A percentile compares a stretch with the other conserved stretches of the same genome.
Evolutionary conservation across 1,140 invertebrate species (phyloP).

Genomic region (Pseudomyrmex flavicornis): DNA sequence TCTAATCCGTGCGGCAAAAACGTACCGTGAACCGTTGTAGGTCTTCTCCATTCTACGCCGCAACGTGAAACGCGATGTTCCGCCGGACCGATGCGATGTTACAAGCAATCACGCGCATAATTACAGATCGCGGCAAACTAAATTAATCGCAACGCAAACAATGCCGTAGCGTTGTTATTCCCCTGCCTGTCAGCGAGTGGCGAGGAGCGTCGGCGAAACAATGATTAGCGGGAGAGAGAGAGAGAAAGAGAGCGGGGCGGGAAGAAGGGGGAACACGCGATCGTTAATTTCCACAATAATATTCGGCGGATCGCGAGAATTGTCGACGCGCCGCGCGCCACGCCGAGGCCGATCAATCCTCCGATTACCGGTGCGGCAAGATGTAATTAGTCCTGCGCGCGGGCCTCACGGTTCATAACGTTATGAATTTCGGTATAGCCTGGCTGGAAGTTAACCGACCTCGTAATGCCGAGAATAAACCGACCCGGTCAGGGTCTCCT

Average conservation of each 20-base stretch:
- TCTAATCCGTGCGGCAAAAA: conserved; percentile 42
- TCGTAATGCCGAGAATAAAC: conserved; percentile 71
- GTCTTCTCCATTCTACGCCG: background rate
- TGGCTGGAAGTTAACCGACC: conserved; percentile 70
- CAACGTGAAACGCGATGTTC: conserved; percentile 42
- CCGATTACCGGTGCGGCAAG: conserved; percentile 55
- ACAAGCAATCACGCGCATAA: conserved; percentile 59
- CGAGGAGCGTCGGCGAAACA: conserved; percentile 18
- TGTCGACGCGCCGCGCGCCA: conserved; percentile 37
- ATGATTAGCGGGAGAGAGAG: conserved; percentile 27
- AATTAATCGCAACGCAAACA: conserved; percentile 62
- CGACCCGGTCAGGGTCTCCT: background rate
- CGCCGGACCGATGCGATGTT: conserved; percentile 53
- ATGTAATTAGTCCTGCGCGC: conserved; percentile 56
- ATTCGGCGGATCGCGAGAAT: conserved; percentile 42
- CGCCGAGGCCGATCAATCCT: conserved; percentile 48
- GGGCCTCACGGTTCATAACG: conserved; percentile 27
- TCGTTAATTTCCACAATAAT: conserved; percentile 56
- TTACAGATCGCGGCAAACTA: conserved; percentile 56
- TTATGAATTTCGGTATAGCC: conserved; percentile 66
- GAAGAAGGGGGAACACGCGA: conserved; percentile 1
- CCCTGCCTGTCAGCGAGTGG: conserved; percentile 34
- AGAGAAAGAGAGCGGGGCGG: background rate
- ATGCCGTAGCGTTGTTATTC: conserved; percentile 54
- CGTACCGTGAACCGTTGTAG: conserved; percentile 31